Base-by-base conservation (phyloP, 2,113 vertebrate genomes). In the Parotia lawesii region DNA sequence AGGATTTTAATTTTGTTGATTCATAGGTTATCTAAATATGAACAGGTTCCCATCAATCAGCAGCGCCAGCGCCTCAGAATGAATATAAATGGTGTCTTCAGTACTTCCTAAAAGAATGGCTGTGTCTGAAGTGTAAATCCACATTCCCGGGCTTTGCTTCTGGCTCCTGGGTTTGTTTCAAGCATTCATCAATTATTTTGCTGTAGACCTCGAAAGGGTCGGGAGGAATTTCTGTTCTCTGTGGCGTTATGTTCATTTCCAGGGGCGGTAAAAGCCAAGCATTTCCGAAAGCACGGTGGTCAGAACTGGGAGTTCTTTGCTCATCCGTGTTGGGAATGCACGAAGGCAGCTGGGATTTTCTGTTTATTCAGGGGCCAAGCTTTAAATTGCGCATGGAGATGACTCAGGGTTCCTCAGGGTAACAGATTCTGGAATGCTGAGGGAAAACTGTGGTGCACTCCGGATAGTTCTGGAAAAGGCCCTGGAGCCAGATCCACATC, bases 1-100 rank as follows among this genome's bases (percentile, higher is more conserved):
- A 70, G 69, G 53, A 19, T n/a, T 79, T 90, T 42, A 65, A 65
- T 85, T 89, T 73, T 72, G 73, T 93, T 91, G 78, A 89, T 79
- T 79, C 69, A 23, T 31, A 45, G 89, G 75, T 81, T 91, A 84
- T 93, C 82, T 72, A 60, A 83, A 69, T 51, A 80, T 15, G 66
- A 85, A 20, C 53, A 12, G 79, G 78, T 40, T 90, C 62, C 23
- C 71, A 93, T 93, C 85, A 72, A 12, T 86, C 93, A 88, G 83
- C 48, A 16, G 74, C 17, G 45, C 72, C 21, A 19, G 58, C 10
- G 12, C 64, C 51, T n/a, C 76, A 45, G n/a, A 70, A 33, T 51
- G 74, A 86, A 85, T 73, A 44, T 44, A 73, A 79, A 80, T 64
- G 38, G 69, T 48, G 81, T 51, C 44, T 67, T 81, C 15, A 2